A percentile compares a stretch with the other conserved stretches of the same genome.
These are phyloP conservation scores for Caenorhabditis japonica DNA, from an alignment of 2,888 invertebrate species.

Conservation along the genomic window DNA sequence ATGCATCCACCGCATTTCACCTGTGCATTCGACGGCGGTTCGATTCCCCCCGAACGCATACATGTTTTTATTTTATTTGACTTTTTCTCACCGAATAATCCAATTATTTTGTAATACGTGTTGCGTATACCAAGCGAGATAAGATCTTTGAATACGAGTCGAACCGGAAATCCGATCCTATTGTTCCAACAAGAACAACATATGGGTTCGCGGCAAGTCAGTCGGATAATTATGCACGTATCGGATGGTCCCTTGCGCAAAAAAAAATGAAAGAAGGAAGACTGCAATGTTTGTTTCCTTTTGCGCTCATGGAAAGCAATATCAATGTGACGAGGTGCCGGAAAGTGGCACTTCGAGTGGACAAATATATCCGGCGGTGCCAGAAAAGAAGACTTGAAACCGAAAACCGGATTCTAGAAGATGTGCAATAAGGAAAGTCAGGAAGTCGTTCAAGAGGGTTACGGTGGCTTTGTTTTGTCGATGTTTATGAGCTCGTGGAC, in stretches of 20 bases:
- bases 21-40: too few species aligned
- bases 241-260: not conserved
- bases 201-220: too few species aligned
- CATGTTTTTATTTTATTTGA: not conserved
- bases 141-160: not conserved
- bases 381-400: too few species aligned
- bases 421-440: too few species aligned
- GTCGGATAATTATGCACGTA: not conserved
- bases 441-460: too few species aligned
- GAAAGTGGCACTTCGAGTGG: constrained; percentile 16
- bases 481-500: too few species aligned
- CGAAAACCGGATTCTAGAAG: too few species aligned
- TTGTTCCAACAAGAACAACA: constrained; percentile 8
- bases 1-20: too few species aligned
- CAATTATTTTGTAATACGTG: constrained; percentile 4
- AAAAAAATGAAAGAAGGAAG: constrained; percentile 2
- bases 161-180: constrained; percentile 1
- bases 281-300: constrained; percentile 21
- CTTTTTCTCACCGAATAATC: not conserved
- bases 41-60: too few species aligned
- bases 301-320: constrained; percentile 11
- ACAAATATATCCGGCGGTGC: too few species aligned
- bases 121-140: constrained; percentile 11
- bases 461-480: too few species aligned
- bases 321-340: constrained; percentile 13